phyloP scores from a whole-genome alignment of 2,888 invertebrate species.

The Stenoptilia bipunctidactyla region DNA sequence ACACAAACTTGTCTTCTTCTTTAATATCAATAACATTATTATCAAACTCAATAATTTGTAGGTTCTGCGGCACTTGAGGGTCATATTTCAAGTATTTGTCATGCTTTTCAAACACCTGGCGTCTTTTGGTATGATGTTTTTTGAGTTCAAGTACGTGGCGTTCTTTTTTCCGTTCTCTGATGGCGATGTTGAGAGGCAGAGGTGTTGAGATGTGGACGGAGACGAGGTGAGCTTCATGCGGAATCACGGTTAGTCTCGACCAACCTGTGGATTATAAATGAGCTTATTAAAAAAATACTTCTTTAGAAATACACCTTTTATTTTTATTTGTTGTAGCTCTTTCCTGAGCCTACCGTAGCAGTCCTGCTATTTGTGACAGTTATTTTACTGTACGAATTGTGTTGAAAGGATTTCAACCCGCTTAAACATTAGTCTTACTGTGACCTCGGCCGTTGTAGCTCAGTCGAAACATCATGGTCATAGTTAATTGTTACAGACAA shows the following conservation, averaged over 20 bases:
- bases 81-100: constrained; percentile 56
- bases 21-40: constrained; percentile 53
- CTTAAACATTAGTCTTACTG: too few relatives aligned
- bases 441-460: too few relatives aligned
- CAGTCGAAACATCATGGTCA: too few relatives aligned
- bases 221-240: constrained; percentile 48
- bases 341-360: too few relatives aligned
- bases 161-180: constrained; percentile 45
- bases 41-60: constrained; percentile 56
- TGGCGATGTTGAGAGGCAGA: constrained; percentile 38
- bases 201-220: constrained; percentile 49
- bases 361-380: too few relatives aligned
- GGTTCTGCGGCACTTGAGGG: constrained; percentile 50
- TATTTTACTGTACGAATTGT: too few relatives aligned
- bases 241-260: constrained; percentile 49
- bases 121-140: constrained; percentile 37
- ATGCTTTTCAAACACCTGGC: constrained; percentile 36
- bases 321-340: too few relatives aligned
- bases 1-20: constrained; percentile 29
- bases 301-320: neutral
- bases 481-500: too few relatives aligned
- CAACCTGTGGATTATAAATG: constrained; percentile 31
- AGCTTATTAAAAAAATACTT: neutral
- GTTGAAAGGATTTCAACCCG: too few relatives aligned
- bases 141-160: constrained; percentile 44